Evolutionary conservation across 2,888 invertebrate genomes (phyloP), one percentile per base, ranked within the genome.

Genomic region (Acanthopleura granulata): DNA sequence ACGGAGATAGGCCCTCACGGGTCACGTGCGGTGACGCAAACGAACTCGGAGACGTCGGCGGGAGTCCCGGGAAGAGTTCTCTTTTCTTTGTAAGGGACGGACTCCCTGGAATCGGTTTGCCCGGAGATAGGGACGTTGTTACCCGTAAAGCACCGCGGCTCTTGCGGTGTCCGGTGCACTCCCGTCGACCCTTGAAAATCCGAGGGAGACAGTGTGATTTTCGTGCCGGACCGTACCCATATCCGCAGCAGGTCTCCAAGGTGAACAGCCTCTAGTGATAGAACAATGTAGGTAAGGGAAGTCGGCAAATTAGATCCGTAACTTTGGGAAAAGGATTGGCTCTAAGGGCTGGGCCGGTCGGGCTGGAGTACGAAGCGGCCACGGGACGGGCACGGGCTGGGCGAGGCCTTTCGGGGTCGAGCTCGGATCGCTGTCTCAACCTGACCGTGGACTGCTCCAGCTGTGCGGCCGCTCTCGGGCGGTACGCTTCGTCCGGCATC

Each of bases 211-310:
- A 75, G 79, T 81, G 84, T 87, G 81, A 88, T 82, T 89, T 84
- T 87, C 91, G 89, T 89, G 88, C 90, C 91, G 90, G 91, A 85
- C 92, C 93, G 93, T 93, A 93, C 93, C 93, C 92, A 93, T 93
- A 93, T 93, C 93, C 93, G 93, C 93, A 94, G 93, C 93, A 93
- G 94, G 93, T 94, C 93, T 94, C 93, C 93, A 93, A 93, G 93
- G 93, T 93, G 91, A 93, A 91, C 91, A 93, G 93, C 93, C 93
- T 93, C 92, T 93, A 92, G 93, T 93, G 92, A 92, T 92, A 92
- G 93, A 93, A 91, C 92, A 93, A 93, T 93, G 93, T 93, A 93
- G 93, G 92, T 93, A 93, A 93, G 93, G 83, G 83, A 84, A 81
- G 81, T 85, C 83, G 83, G 93, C 93, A 94, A 93, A 93, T 92